phyloP scores from a whole-genome alignment of 2,888 invertebrate genomes.

The Dolichomitus sp. region DNA sequence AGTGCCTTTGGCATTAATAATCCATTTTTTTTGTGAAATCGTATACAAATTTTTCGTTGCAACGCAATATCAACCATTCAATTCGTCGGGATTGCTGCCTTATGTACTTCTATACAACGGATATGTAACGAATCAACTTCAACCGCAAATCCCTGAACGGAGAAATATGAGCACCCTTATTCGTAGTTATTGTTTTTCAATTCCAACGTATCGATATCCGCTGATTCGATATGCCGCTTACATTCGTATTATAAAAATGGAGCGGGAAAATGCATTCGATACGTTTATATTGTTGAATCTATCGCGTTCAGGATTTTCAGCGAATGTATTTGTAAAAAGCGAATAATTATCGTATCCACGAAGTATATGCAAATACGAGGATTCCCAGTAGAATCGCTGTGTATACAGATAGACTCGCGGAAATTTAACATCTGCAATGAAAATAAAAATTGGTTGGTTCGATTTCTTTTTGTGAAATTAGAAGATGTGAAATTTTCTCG shows the following conservation, averaged over 20 bases:
- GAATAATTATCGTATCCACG: too few species aligned
- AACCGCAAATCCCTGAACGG: not conserved
- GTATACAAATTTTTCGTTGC: not conserved
- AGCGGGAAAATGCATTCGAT: not conserved
- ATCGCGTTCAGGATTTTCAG: too few species aligned
- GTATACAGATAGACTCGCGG: too few species aligned
- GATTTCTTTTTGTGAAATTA: too few species aligned
- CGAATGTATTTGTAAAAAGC: too few species aligned
- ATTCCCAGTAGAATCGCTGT: too few species aligned
- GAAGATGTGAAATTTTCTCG: too few species aligned
- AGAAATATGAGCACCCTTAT: not conserved
- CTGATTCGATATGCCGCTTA: not conserved
- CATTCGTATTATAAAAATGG: not conserved
- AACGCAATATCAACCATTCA: not conserved
- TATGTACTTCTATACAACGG: not conserved
- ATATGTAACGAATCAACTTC: not conserved
- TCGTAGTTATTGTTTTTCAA: not conserved
- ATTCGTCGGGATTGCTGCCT: not conserved
- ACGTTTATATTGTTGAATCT: not conserved
- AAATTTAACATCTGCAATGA: too few species aligned
- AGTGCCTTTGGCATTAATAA: not conserved
- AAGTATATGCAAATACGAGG: too few species aligned
- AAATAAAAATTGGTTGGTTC: too few species aligned
- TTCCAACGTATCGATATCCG: not conserved
- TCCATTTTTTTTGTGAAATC: not conserved